Percentiles rank a stretch among this genome's conserved stretches.
These are phyloP conservation scores for Sebastes trivittatus DNA, from an alignment of 2,797 vertebrate species.

Conservation along the genomic window DNA sequence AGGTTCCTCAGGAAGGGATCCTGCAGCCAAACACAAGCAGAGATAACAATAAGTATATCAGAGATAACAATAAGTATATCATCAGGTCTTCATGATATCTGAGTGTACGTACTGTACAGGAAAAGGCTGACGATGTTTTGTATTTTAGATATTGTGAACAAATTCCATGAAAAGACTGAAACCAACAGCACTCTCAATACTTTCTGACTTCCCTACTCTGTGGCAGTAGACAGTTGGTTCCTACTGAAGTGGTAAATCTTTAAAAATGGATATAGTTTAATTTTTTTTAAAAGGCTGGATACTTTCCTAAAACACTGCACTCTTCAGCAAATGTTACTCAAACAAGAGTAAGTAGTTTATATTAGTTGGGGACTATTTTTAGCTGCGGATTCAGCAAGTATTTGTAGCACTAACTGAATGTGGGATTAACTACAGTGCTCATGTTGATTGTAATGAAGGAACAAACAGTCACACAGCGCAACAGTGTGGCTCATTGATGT, in stretches of 20 bases:
- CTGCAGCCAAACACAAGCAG: slow-evolving; percentile 67
- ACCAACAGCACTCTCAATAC: background rate
- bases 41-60: background rate
- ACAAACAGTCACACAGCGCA: background rate
- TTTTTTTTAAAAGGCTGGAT: background rate
- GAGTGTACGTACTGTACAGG: background rate
- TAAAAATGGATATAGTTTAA: background rate
- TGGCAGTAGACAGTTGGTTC: background rate
- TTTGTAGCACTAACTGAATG: background rate
- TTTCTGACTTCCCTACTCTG: background rate
- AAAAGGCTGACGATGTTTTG: background rate
- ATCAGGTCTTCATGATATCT: background rate
- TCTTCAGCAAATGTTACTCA: background rate
- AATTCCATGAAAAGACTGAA: background rate
- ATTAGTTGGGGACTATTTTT: background rate
- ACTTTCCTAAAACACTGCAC: background rate
- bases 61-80: background rate
- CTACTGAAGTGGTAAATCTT: background rate
- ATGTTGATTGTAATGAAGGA: too few species aligned
- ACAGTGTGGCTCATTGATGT: background rate
- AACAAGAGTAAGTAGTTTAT: background rate
- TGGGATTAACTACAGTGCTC: background rate
- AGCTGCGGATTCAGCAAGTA: background rate
- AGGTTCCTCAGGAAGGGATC: slow-evolving; percentile 93
- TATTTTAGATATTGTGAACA: background rate